Conservation (phyloP, 2,888 invertebrate species). For the Thecophora atra region DNA sequence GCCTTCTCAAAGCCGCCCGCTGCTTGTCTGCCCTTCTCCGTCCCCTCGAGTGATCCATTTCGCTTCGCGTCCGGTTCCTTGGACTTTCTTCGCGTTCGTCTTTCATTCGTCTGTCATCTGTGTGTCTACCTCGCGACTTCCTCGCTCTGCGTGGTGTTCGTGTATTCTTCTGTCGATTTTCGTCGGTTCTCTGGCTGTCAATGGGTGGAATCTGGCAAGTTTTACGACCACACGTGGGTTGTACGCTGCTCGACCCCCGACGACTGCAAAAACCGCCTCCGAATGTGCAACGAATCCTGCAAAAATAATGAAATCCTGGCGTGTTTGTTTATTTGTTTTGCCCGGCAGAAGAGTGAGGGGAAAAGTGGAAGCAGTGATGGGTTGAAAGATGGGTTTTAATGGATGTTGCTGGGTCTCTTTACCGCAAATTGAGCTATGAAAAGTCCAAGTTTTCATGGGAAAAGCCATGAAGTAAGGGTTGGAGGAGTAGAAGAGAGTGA, state of each 20-base stretch:
- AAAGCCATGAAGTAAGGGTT: background rate
- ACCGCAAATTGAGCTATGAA: conserved; percentile 23
- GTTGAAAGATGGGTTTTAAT: background rate
- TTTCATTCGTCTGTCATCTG: too few species aligned
- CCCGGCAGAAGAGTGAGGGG: background rate
- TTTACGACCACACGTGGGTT: background rate
- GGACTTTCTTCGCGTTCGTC: too few species aligned
- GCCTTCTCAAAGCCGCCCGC: too few species aligned
- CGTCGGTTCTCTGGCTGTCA: background rate
- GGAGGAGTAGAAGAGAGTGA: background rate
- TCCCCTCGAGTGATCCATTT: too few species aligned
- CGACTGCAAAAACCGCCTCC: background rate
- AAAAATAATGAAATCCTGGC: conserved; percentile 7
- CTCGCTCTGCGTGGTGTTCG: too few species aligned
- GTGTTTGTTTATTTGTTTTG: conserved; percentile 17
- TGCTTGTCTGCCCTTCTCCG: too few species aligned
- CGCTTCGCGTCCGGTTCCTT: too few species aligned
- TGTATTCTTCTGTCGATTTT: background rate
- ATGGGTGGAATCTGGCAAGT: background rate
- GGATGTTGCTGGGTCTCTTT: background rate
- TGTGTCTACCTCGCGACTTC: too few species aligned
- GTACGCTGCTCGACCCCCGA: conserved; percentile 19
- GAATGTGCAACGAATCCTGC: background rate
- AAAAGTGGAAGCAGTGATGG: background rate
- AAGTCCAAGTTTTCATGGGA: background rate